phyloP scores from a whole-genome alignment of 2,113 vertebrate genomes.

The Phrynosoma platyrhinos region DNA sequence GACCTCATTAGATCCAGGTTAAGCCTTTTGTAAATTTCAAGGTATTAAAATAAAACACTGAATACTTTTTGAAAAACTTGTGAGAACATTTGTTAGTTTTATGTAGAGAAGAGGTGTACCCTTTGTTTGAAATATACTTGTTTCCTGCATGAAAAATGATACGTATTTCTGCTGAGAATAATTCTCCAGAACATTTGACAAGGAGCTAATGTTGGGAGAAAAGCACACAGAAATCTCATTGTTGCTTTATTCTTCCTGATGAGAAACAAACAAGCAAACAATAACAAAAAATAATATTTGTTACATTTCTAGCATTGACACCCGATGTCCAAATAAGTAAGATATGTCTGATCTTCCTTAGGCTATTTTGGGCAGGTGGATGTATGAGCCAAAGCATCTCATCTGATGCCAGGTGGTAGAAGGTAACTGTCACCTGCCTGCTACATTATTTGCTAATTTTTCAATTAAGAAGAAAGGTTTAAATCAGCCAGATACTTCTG shows the following conservation, averaged over 20 bases:
- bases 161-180: too few species aligned
- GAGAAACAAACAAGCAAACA: too few species aligned
- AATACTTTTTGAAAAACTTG: not conserved
- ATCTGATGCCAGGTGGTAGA: not conserved
- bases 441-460: not conserved
- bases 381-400: not conserved
- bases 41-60: too few species aligned
- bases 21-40: not conserved
- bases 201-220: too few species aligned
- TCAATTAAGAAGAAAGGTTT: not conserved
- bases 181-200: too few species aligned
- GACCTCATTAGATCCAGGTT: not conserved
- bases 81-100: not conserved
- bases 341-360: too few species aligned
- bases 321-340: too few species aligned
- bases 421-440: not conserved
- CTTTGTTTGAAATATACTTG: not conserved
- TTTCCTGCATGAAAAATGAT: too few species aligned
- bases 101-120: not conserved
- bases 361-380: not conserved
- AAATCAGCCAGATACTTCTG: not conserved
- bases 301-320: too few species aligned
- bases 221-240: too few species aligned
- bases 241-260: too few species aligned
- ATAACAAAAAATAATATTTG: too few species aligned